These are phyloP conservation scores for Mirza zaza DNA, from an alignment of 2,113 vertebrate genomes.

Conservation along the genomic window DNA sequence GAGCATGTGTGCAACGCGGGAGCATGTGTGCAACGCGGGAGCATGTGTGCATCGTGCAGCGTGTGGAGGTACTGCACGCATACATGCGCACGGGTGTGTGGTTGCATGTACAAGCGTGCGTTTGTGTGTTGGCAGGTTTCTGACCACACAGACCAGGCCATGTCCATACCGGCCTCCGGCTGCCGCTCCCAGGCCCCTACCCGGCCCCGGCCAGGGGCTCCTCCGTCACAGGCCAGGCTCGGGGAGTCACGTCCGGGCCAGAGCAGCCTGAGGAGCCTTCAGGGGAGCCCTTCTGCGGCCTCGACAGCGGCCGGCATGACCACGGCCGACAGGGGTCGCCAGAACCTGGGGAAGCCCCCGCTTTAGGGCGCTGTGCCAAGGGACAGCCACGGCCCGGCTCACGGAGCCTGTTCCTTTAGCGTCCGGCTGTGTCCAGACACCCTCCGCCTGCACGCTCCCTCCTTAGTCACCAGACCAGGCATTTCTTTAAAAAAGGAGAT, in stretches of 20 bases:
- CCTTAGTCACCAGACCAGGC: background rate
- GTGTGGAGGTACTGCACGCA: background rate
- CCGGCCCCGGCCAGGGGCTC: background rate
- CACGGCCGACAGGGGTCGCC: rapidly evolving
- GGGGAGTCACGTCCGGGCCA: background rate
- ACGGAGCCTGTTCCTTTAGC: rapidly evolving
- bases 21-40: too few relatives aligned
- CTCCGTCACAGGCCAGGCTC: background rate
- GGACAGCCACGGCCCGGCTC: rapidly evolving
- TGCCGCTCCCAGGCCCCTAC: background rate
- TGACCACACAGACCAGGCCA: background rate
- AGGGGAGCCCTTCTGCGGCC: rapidly evolving
- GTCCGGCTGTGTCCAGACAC: background rate
- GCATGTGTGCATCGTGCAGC: too few relatives aligned
- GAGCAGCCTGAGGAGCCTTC: background rate
- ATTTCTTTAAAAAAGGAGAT: background rate
- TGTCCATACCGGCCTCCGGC: background rate
- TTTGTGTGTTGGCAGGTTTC: background rate
- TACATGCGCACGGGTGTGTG: background rate
- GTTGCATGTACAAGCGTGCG: too few relatives aligned
- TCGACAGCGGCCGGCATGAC: rapidly evolving
- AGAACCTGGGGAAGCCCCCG: background rate
- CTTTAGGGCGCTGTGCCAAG: background rate
- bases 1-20: too few relatives aligned
- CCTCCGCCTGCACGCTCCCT: background rate